Evolutionary conservation across 2,888 invertebrate genomes (phyloP), one percentile per base, ranked within the genome.

Genomic region (Drosophila borealis): DNA sequence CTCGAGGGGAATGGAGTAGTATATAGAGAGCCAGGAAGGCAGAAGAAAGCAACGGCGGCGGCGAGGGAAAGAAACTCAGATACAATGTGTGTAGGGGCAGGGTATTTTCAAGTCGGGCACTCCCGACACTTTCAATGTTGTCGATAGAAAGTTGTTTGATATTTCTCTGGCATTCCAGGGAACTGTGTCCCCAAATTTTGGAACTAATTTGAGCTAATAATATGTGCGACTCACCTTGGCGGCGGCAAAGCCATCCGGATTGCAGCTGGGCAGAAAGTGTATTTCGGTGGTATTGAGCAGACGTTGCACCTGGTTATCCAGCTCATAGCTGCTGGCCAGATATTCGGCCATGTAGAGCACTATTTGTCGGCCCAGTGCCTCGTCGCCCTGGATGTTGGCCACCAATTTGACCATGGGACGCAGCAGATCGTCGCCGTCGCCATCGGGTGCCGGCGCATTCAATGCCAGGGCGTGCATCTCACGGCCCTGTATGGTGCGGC

Each of bases 301-400:
- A 4, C 59, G 71, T 44, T 96, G 96, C 2, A 98, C 93, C 66
- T 96, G 93, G 0, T 94, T 93, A 75, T 95, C 93, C 56, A 93
- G 94, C 0, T 94, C 95, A 90, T 96, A 97, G 89, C 95, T 96
- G 11, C 93, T 92, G 54, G 98, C 93, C 60, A 99, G 93, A 92
- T 98, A 96, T 81, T 97, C 95, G 0, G 97, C 96, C 86, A 99
- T 93, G 90, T 95, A 96, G 39, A 99, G 93, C 72, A 97, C 93
- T 56, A 98, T 92, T 90, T 98, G 95, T 25, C 98, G 93, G 0
- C 98, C 98, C 19, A 98, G 93, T 1, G 96, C 93, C 92, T 98
- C 98, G 90, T 98, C 98, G 6, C 98, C 98, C 90, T 98, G 98
- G 96, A 98, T 98, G 89, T 98, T 98, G 5, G 96, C 98, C 56